phyloP scores from a whole-genome alignment of 2,113 vertebrate species.

The Suricata suricatta region DNA sequence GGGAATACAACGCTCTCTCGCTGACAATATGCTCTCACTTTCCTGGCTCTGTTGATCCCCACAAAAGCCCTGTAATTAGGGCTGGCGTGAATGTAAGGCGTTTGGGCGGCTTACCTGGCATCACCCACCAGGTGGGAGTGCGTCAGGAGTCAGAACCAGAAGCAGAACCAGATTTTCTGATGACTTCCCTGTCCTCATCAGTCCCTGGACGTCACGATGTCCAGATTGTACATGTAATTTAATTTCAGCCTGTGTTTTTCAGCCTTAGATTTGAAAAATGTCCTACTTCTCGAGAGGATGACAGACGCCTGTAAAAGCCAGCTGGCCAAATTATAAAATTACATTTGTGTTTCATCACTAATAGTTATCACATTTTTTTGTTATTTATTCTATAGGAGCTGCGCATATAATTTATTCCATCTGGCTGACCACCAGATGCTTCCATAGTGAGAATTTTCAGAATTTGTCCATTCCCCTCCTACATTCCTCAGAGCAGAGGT shows the following conservation, averaged over 20 bases:
- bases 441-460: neutral
- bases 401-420: conserved; percentile 21
- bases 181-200: neutral
- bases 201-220: conserved; percentile 13
- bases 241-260: conserved; percentile 66
- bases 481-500: neutral
- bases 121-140: neutral
- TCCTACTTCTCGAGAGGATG: conserved; percentile 67
- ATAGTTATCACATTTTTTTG: conserved; percentile 66
- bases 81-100: neutral
- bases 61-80: too few species aligned
- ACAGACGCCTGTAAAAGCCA: conserved; percentile 72
- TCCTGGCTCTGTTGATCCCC: neutral
- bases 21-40: neutral
- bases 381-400: conserved; percentile 62
- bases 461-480: neutral
- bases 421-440: neutral
- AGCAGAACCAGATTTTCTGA: neutral
- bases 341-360: conserved; percentile 67
- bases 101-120: neutral
- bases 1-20: fast-evolving
- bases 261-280: conserved; percentile 70
- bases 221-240: conserved; percentile 33
- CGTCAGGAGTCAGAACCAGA: neutral
- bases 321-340: conserved; percentile 76